These are phyloP conservation scores for Microctonus aethiopoides DNA, from an alignment of 2,888 invertebrate species.

Conservation along the genomic window DNA sequence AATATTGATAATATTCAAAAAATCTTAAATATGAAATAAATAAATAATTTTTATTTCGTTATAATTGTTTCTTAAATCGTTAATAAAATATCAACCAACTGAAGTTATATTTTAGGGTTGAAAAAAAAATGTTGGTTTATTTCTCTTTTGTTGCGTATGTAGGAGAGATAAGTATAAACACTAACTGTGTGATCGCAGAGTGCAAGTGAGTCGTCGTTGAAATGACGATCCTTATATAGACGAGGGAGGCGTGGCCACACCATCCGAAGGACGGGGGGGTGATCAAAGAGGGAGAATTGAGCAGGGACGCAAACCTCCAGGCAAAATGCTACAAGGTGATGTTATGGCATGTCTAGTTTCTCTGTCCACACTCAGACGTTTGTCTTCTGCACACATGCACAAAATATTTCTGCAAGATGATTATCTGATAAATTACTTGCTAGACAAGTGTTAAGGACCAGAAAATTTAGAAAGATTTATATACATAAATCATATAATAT, in stretches of 20 bases:
- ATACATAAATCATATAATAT: too few species aligned
- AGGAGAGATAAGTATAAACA: conserved; percentile 2
- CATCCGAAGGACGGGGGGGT: conserved; percentile 38
- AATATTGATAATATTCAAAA: too few species aligned
- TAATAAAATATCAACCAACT: background rate
- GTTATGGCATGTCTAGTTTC: conserved; percentile 12
- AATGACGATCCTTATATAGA: conserved; percentile 60
- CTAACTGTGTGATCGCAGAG: conserved; percentile 42
- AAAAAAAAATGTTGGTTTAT: too few species aligned
- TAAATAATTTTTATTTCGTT: too few species aligned
- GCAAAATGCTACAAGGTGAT: conserved; percentile 5
- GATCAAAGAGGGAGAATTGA: background rate
- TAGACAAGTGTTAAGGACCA: too few species aligned
- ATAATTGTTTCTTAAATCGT: too few species aligned
- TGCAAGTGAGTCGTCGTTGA: conserved; percentile 57
- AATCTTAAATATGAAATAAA: too few species aligned
- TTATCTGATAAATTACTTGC: too few species aligned
- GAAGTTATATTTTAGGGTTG: too few species aligned
- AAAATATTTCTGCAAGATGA: too few species aligned
- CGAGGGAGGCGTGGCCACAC: conserved; percentile 59
- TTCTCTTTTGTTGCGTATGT: background rate
- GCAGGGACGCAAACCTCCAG: conserved; percentile 29
- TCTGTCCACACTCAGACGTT: background rate
- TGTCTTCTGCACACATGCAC: too few species aligned
- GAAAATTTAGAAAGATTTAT: too few species aligned